Evolutionary conservation across 2,113 vertebrate genomes (phyloP).

Genomic region (Calypte anna): DNA sequence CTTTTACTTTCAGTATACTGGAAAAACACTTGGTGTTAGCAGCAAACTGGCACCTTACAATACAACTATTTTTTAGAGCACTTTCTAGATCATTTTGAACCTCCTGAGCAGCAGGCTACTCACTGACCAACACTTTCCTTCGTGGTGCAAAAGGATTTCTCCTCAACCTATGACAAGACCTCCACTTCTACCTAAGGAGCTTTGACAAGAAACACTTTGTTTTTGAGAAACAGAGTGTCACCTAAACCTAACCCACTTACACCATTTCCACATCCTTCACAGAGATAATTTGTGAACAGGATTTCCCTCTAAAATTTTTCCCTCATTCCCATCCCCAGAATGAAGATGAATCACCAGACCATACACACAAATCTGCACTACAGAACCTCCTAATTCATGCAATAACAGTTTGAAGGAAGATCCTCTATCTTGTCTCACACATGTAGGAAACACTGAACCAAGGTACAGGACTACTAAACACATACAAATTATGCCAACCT

Average conservation of each 20-base stretch:
- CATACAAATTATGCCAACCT: background rate
- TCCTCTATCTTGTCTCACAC: background rate
- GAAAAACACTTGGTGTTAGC: background rate
- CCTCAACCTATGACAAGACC: background rate
- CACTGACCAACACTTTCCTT: background rate
- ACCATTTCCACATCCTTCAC: background rate
- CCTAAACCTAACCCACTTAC: background rate
- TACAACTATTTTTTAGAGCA: background rate
- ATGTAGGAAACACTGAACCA: background rate
- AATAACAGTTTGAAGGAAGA: background rate
- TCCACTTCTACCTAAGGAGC: background rate
- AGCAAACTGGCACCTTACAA: constrained; percentile 9
- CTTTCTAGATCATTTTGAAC: background rate
- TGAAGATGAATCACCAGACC: background rate
- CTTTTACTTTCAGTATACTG: background rate
- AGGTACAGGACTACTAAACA: background rate
- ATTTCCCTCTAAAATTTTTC: background rate
- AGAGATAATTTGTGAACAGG: background rate
- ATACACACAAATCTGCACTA: background rate
- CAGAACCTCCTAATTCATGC: background rate
- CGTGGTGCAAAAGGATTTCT: background rate
- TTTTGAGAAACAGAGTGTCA: background rate
- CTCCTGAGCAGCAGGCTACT: background rate
- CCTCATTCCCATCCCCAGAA: background rate
- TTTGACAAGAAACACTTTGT: background rate